Conservation (phyloP, 2,797 vertebrate species). For the Denticeps clupeoides region DNA sequence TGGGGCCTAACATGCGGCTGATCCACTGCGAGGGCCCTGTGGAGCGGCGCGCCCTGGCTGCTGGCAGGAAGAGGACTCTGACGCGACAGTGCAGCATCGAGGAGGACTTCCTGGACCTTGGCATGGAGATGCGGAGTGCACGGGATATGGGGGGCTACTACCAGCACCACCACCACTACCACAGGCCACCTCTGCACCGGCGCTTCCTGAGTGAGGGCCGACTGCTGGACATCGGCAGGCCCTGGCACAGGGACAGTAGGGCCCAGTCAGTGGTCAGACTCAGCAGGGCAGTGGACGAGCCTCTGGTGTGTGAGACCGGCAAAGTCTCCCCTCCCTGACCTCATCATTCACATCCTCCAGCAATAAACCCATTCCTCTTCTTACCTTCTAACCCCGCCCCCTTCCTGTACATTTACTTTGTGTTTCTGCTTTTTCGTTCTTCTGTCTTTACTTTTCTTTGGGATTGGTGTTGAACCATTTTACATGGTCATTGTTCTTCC, state of each 20-base stretch:
- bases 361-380: slow-evolving; percentile 56
- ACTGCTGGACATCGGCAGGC: slow-evolving; percentile 70
- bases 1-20: slow-evolving; percentile 43
- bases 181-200: slow-evolving; percentile 52
- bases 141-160: slow-evolving; percentile 46
- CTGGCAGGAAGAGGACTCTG: slow-evolving; percentile 76
- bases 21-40: slow-evolving; percentile 65
- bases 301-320: slow-evolving; percentile 76
- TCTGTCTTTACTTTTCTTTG: slow-evolving; percentile 27
- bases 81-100: slow-evolving; percentile 83
- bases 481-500: slow-evolving; percentile 44
- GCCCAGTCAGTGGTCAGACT: slow-evolving; percentile 65
- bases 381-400: slow-evolving; percentile 33
- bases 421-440: slow-evolving; percentile 28
- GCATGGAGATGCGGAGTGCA: slow-evolving; percentile 42
- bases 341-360: slow-evolving; percentile 66
- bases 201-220: slow-evolving; percentile 53
- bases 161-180: slow-evolving; percentile 25
- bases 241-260: slow-evolving; percentile 68
- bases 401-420: slow-evolving; percentile 33
- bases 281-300: slow-evolving; percentile 67
- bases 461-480: slow-evolving; percentile 29
- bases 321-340: slow-evolving; percentile 7
- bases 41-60: slow-evolving; percentile 59
- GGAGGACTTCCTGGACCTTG: slow-evolving; percentile 72